phyloP scores from a whole-genome alignment of 2,113 vertebrate species.

The Ceyx cyanopectus region DNA sequence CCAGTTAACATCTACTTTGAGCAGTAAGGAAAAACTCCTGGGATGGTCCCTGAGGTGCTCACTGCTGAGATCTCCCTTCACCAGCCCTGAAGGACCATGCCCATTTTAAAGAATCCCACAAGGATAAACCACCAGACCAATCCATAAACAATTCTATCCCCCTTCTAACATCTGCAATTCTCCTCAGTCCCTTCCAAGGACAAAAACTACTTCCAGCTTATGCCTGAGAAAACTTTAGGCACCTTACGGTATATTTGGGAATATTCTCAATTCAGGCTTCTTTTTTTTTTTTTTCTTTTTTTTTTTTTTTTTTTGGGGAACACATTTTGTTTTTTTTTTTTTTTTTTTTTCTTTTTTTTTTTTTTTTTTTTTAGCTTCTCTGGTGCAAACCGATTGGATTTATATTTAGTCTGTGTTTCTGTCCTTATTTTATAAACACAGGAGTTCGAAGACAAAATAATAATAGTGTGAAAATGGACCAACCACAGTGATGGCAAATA shows the following conservation, averaged over 20 bases:
- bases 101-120: not conserved
- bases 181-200: not conserved
- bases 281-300: not conserved
- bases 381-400: not conserved
- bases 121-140: not conserved
- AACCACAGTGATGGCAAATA: slow-evolving; percentile 29
- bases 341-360: not conserved
- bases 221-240: not conserved
- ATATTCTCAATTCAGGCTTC: slow-evolving; percentile 7
- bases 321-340: no score
- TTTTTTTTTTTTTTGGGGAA: no score
- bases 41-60: not conserved
- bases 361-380: not conserved
- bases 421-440: slow-evolving; percentile 68
- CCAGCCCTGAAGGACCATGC: not conserved
- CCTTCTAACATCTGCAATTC: not conserved
- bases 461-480: slow-evolving; percentile 67
- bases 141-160: not conserved
- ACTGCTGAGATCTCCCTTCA: not conserved
- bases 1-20: not conserved
- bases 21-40: not conserved
- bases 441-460: slow-evolving; percentile 72
- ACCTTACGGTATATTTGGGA: not conserved
- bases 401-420: slow-evolving; percentile 77
- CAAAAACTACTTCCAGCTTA: not conserved